Percentiles rank a stretch among this genome's conserved stretches.
These are phyloP conservation scores for Euura saliciscinereae DNA, from an alignment of 1,140 invertebrate genomes.

Conservation along the genomic window DNA sequence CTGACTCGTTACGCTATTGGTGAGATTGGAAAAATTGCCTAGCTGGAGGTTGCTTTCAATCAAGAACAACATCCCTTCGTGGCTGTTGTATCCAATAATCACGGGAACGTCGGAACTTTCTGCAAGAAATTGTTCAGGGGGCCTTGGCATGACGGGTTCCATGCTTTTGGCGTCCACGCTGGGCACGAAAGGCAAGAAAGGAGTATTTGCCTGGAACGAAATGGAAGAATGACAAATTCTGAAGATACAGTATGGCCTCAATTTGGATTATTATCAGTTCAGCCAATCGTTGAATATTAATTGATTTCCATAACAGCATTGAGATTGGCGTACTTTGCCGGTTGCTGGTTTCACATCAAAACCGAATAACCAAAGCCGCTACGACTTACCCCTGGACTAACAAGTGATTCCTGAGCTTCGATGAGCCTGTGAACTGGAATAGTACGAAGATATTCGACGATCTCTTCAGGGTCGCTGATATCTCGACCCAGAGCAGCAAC, in stretches of 20 bases:
- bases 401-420: background rate
- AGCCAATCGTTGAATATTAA: too few species aligned
- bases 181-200: constrained; percentile 13
- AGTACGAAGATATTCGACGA: too few species aligned
- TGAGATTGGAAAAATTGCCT: background rate
- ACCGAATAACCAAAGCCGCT: too few species aligned
- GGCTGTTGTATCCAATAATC: constrained; percentile 64
- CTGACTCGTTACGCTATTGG: background rate
- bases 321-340: too few species aligned
- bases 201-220: background rate
- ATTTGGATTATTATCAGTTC: too few species aligned
- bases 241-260: too few species aligned
- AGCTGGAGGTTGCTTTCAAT: constrained; percentile 31
- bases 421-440: background rate
- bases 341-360: too few species aligned
- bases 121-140: constrained; percentile 40
- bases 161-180: constrained; percentile 28
- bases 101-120: constrained; percentile 61
- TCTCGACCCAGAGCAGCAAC: constrained; percentile 43
- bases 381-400: background rate
- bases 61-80: constrained; percentile 41
- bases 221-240: too few species aligned
- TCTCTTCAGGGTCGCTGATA: constrained; percentile 22
- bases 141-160: constrained; percentile 42
- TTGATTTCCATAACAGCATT: too few species aligned